phyloP scores from a whole-genome alignment of 2,797 vertebrate genomes.

The Falco peregrinus region DNA sequence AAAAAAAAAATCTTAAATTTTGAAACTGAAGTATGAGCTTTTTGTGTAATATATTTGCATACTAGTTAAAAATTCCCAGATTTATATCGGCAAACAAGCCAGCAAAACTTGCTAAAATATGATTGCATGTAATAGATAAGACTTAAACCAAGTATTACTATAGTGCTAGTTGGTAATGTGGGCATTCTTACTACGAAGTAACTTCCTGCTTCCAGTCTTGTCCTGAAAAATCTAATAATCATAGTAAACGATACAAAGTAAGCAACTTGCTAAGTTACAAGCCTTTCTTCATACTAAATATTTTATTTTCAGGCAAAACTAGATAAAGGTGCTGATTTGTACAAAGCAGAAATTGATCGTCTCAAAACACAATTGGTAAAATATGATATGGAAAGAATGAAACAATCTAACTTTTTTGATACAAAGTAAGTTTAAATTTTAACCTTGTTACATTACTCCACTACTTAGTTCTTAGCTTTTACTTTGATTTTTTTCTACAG shows the following conservation, averaged over 20 bases:
- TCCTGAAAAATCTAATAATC: not conserved
- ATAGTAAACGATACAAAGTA: not conserved
- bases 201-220: not conserved
- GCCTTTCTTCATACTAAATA: not conserved
- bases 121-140: not conserved
- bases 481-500: not conserved
- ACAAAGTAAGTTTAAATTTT: constrained; percentile 78
- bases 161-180: not conserved
- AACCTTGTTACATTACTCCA: not conserved
- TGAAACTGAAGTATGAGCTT: not conserved
- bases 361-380: constrained; percentile 83
- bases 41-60: not conserved
- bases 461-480: not conserved
- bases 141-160: not conserved
- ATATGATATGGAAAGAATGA: constrained; percentile 81
- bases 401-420: constrained; percentile 75
- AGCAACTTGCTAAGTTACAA: not conserved
- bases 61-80: not conserved
- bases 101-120: not conserved
- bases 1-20: not conserved
- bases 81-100: not conserved
- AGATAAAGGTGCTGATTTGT: constrained; percentile 73
- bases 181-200: not conserved
- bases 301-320: constrained; percentile 61
- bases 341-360: constrained; percentile 80